Percentiles rank a stretch among this genome's conserved stretches.
Conservation (phyloP, 2,797 vertebrate species). For the Mallotus villosus region DNA sequence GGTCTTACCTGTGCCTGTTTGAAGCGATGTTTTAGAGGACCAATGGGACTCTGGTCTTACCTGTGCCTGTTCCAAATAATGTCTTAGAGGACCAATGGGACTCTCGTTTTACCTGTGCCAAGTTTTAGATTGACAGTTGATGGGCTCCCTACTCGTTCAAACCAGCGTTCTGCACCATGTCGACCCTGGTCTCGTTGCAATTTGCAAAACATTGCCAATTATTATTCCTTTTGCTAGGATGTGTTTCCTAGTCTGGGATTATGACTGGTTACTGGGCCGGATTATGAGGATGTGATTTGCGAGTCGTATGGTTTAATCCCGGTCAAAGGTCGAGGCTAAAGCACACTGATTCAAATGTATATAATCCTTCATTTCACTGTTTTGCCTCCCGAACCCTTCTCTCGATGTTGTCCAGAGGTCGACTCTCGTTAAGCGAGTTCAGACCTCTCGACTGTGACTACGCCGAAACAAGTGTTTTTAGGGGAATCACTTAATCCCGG, state of each 20-base stretch:
- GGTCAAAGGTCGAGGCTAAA: slow-evolving; percentile 48
- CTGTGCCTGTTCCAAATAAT: too few species aligned
- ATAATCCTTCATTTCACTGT: slow-evolving; percentile 41
- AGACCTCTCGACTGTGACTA: not conserved
- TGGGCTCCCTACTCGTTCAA: too few species aligned
- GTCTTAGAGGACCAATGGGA: too few species aligned
- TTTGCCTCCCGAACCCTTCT: slow-evolving; percentile 31
- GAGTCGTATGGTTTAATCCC: slow-evolving; percentile 65
- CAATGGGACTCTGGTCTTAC: too few species aligned
- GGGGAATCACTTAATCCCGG: not conserved
- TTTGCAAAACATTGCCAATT: slow-evolving; percentile 60
- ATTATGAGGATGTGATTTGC: slow-evolving; percentile 58
- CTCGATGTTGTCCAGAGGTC: slow-evolving; percentile 3
- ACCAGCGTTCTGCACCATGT: too few species aligned
- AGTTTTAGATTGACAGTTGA: too few species aligned
- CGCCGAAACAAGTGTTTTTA: not conserved
- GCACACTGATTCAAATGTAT: slow-evolving; percentile 43
- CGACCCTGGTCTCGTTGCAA: not conserved
- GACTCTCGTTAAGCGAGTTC: slow-evolving; percentile 5
- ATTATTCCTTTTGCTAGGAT: slow-evolving; percentile 51
- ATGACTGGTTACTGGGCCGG: slow-evolving; percentile 50
- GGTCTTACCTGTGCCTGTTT: too few species aligned
- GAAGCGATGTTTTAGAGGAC: too few species aligned
- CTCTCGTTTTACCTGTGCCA: too few species aligned
- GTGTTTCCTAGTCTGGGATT: slow-evolving; percentile 49